Conservation (phyloP, 1,140 invertebrate genomes). For the Psilanteris sp. region DNA sequence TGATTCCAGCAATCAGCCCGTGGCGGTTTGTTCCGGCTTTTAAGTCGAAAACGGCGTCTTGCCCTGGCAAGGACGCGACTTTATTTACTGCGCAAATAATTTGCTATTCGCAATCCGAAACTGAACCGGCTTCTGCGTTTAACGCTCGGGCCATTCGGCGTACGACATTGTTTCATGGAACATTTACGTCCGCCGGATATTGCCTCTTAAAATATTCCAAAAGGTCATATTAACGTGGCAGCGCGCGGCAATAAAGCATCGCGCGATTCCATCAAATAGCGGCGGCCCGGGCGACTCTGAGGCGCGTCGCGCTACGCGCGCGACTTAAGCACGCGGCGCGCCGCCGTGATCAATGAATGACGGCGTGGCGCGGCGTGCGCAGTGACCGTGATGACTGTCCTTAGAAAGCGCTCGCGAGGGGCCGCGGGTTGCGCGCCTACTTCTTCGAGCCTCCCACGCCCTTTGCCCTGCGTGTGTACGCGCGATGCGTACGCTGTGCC, state of each 20-base stretch:
- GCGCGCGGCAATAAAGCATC: conserved; percentile 6
- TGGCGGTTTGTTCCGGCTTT: no score
- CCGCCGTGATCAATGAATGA: conserved; percentile 74
- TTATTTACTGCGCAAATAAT: no score
- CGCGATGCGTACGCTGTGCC: conserved; percentile 63
- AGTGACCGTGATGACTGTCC: conserved; percentile 75
- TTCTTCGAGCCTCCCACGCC: conserved; percentile 25
- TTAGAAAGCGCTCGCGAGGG: conserved; percentile 34
- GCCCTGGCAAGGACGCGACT: no score
- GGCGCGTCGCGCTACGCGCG: no score
- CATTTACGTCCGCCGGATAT: neutral
- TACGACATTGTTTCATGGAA: conserved; percentile 1
- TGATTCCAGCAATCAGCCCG: no score
- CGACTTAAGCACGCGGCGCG: conserved; percentile 58
- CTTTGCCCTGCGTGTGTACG: conserved; percentile 53
- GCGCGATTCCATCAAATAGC: neutral
- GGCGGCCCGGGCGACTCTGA: no score
- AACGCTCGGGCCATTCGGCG: no score
- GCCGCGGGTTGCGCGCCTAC: conserved; percentile 4
- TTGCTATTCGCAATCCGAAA: no score
- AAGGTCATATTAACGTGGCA: conserved; percentile 2
- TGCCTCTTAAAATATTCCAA: conserved; percentile 1
- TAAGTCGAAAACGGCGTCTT: no score
- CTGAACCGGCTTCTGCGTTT: no score
- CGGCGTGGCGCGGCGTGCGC: conserved; percentile 65